Percentiles rank a stretch among this genome's conserved stretches.
Evolutionary conservation across 2,888 invertebrate species (phyloP).

Genomic region (Ecliptopera silaceata): DNA sequence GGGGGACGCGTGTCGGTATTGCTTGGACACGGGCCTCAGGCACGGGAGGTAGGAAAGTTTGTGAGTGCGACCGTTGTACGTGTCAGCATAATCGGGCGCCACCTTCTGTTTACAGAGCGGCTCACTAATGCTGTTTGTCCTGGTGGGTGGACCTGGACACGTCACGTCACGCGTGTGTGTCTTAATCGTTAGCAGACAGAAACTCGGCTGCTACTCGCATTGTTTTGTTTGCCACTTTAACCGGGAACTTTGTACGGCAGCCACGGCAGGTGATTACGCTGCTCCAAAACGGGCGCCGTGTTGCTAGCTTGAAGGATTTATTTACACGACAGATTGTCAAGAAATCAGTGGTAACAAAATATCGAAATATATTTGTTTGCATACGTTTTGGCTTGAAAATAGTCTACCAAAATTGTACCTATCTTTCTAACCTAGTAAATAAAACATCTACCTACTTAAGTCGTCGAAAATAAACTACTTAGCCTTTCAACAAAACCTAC

Average conservation of each 20-base stretch:
- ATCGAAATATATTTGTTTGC: conserved; percentile 50
- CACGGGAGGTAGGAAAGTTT: conserved; percentile 55
- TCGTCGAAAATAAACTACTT: no score
- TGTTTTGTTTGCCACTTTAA: conserved; percentile 72
- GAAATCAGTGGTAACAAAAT: conserved; percentile 57
- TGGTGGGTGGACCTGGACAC: conserved; percentile 67
- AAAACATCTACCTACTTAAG: not conserved
- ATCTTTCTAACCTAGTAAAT: not conserved
- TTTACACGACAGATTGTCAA: conserved; percentile 56
- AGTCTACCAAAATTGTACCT: not conserved
- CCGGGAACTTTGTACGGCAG: conserved; percentile 62
- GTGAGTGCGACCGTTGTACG: conserved; percentile 45
- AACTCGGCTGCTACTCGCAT: conserved; percentile 67
- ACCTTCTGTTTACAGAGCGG: conserved; percentile 70
- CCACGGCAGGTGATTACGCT: conserved; percentile 63
- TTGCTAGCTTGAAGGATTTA: conserved; percentile 54
- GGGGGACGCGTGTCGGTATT: conserved; percentile 54
- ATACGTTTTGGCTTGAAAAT: not conserved
- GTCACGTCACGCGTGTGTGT: conserved; percentile 70
- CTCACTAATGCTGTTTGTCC: conserved; percentile 76
- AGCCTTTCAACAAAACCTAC: not conserved
- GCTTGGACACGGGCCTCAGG: conserved; percentile 54
- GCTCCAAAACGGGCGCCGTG: conserved; percentile 46
- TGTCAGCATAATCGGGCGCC: conserved; percentile 70
- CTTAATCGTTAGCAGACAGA: conserved; percentile 75